Conservation (phyloP, 2,797 vertebrate species). For the Ficedula albicollis region DNA sequence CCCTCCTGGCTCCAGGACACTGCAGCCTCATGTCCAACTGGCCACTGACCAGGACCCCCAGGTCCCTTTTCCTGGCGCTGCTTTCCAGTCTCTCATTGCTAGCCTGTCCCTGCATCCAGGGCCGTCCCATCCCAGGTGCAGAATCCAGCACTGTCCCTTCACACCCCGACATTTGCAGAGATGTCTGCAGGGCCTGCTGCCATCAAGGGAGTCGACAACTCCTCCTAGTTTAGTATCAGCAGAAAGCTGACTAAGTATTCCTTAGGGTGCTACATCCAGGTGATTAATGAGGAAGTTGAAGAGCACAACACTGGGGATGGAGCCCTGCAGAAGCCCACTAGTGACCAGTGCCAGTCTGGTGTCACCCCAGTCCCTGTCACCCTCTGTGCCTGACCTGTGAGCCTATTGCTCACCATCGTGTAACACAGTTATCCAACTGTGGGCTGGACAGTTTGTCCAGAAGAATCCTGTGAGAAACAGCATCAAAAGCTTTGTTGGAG, state of each 20-base stretch:
- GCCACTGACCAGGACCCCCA: neutral
- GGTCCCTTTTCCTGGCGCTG: neutral
- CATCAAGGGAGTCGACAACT: fast-evolving
- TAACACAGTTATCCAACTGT: no score
- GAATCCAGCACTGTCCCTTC: neutral
- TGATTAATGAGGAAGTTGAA: neutral
- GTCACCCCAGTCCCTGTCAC: neutral
- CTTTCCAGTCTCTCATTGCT: neutral
- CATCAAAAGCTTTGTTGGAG: no score
- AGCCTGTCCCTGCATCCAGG: fast-evolving
- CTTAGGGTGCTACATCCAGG: neutral
- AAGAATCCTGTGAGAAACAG: no score
- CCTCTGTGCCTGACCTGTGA: fast-evolving
- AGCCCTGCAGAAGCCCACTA: no score
- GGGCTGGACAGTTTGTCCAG: no score
- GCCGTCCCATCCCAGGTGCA: neutral
- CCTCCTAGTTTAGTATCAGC: neutral
- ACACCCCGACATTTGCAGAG: fast-evolving
- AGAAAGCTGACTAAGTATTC: neutral
- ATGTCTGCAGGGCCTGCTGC: neutral
- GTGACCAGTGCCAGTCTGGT: no score
- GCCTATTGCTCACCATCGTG: fast-evolving
- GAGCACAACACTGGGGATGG: fast-evolving
- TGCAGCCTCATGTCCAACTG: neutral
- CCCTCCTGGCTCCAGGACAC: neutral